Evolutionary conservation across 2,113 vertebrate genomes (phyloP), one percentile per base, ranked within the genome.

Genomic region (Sinocyclocheilus anophthalmus): DNA sequence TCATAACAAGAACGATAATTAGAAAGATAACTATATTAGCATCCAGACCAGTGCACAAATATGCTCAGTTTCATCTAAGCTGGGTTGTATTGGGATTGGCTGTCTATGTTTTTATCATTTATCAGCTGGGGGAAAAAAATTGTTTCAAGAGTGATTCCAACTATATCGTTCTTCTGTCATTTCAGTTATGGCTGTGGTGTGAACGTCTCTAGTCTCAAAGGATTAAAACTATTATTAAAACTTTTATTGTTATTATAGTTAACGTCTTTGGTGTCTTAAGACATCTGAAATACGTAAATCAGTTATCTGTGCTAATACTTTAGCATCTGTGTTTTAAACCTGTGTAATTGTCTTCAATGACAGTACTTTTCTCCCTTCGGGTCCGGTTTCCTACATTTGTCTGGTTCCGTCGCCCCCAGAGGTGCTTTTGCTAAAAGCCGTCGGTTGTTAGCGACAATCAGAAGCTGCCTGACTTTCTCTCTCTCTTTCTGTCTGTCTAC

Each of bases 371-470:
- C 45, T 33, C 63, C 80, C 90, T 90, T 89, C 81, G 22, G 16
- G 70, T 88, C 55, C 26, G 0, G 0, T 88, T 88, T 88, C 37
- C 87, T 39, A 69, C 55, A 85, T 88, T 92, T 93, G 95, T 94
- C 95, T 95, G 95, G 92, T 95, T 96, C 93, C 86, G 94, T 94
- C 92, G 91, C 95, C 94, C 93, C 79, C 92, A 90, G 94, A 95
- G 96, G 95, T 33, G 45, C 42, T 65, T 80, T 39, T 72, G 75
- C 72, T 96, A 96, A 96, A 97, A 96, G 95, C 94, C 80, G 92
- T 93, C 89, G 94, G 95, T 96, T 96, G 96, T 96, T 96, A 95
- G 95, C 96, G 96, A 97, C 96, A 96, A 93, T 97, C 96, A 96
- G 94, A 92, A 91, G 92, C 93, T 95, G 93, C 91, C 92, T 93